These are phyloP conservation scores for Synergus itoensis DNA, from an alignment of 2,888 invertebrate species.

Conservation along the genomic window DNA sequence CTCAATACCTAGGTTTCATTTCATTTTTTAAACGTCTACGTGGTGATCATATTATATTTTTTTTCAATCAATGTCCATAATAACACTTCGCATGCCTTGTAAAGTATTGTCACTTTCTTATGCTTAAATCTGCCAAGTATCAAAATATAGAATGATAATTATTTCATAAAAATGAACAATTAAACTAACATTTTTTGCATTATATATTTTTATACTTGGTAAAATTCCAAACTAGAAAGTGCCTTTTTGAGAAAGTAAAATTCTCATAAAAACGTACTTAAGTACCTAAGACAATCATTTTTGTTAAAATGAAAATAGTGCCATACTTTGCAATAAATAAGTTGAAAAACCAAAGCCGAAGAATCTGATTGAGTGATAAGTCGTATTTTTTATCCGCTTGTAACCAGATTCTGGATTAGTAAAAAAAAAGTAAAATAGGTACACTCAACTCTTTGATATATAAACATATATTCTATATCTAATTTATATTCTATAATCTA, in stretches of 20 bases:
- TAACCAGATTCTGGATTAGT: not conserved
- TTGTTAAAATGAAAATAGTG: not conserved
- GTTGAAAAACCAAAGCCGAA: not conserved
- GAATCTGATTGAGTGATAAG: conserved; percentile 20
- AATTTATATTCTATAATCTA: not conserved
- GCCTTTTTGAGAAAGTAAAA: not conserved
- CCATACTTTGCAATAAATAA: not conserved
- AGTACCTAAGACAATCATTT: not conserved
- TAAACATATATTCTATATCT: not conserved
- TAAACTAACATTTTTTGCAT: conserved; percentile 2
- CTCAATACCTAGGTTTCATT: no score
- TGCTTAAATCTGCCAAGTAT: not conserved
- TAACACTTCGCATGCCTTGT: no score
- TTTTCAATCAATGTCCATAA: no score
- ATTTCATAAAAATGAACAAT: not conserved
- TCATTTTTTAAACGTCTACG: no score
- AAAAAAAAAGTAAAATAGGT: not conserved
- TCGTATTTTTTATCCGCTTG: not conserved
- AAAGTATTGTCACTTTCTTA: not conserved
- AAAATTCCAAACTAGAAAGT: conserved; percentile 19
- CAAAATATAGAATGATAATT: not conserved
- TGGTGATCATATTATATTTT: no score
- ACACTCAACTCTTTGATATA: not conserved
- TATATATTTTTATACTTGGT: conserved; percentile 16
- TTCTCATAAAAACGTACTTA: not conserved